Conservation (phyloP, 2,888 invertebrate genomes). For the Plebejus anna region DNA sequence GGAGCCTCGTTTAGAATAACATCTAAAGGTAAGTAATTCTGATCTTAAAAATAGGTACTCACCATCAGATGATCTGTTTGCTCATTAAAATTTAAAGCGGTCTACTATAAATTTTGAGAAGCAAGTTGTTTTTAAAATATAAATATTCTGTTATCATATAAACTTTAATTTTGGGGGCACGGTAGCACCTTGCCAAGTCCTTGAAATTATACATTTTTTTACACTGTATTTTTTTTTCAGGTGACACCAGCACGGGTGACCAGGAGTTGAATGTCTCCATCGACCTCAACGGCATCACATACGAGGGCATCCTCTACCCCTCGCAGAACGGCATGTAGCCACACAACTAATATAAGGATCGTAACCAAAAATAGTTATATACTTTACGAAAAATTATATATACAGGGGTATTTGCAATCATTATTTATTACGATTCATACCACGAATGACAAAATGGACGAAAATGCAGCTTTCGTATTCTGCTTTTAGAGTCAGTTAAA, state of each 20-base stretch:
- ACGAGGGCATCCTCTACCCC: constrained; percentile 94
- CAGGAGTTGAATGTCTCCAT: constrained; percentile 96
- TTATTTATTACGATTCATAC: constrained; percentile 18
- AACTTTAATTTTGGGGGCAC: background rate
- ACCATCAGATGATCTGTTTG: background rate
- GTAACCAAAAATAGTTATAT: constrained; percentile 29
- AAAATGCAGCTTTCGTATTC: background rate
- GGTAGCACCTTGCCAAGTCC: constrained; percentile 30
- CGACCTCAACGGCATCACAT: constrained; percentile 97
- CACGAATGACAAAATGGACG: background rate
- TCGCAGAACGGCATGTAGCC: constrained; percentile 54
- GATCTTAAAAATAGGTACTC: background rate
- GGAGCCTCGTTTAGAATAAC: constrained; percentile 93
- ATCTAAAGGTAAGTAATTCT: constrained; percentile 82
- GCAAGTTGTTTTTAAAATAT: too few relatives aligned
- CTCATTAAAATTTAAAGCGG: background rate
- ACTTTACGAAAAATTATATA: constrained; percentile 13
- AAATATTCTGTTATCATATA: too few relatives aligned
- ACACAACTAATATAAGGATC: constrained; percentile 21
- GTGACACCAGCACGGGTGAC: constrained; percentile 90
- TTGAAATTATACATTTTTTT: constrained; percentile 27
- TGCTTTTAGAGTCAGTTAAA: background rate
- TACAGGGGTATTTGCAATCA: constrained; percentile 28
- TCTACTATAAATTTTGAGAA: too few relatives aligned
- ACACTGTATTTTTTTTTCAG: constrained; percentile 69